phyloP scores from a whole-genome alignment of 2,113 vertebrate species.

The Donacobius atricapilla region DNA sequence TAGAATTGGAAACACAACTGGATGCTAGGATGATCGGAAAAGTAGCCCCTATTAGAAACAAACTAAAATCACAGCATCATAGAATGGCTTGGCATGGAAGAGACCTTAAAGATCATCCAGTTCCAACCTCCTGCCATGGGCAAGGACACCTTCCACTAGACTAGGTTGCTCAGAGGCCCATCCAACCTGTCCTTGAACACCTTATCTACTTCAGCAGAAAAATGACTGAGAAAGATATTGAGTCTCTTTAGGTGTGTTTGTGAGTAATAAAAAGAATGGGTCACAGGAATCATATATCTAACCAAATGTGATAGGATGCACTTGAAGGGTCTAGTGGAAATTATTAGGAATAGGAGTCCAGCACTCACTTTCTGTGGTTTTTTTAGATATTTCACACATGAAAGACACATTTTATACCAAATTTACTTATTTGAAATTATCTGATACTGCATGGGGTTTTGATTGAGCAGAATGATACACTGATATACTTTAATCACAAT shows the following conservation, averaged over 20 bases:
- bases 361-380: fast-evolving
- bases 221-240: background rate
- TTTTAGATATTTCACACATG: background rate
- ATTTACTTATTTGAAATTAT: background rate
- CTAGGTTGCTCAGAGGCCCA: background rate
- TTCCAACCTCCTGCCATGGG: background rate
- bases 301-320: background rate
- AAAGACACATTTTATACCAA: background rate
- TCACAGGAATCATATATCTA: background rate
- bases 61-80: background rate
- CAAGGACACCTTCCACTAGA: background rate
- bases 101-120: background rate
- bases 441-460: background rate
- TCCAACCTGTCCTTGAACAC: background rate
- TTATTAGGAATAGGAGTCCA: background rate
- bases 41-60: background rate
- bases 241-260: background rate
- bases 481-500: background rate
- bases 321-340: background rate
- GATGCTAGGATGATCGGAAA: background rate
- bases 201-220: background rate
- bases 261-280: background rate
- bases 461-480: background rate
- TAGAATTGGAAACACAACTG: too few relatives aligned
- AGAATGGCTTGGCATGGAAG: background rate